Evolutionary conservation across 2,797 vertebrate genomes (phyloP).

Genomic region (Psittacula derbiana): DNA sequence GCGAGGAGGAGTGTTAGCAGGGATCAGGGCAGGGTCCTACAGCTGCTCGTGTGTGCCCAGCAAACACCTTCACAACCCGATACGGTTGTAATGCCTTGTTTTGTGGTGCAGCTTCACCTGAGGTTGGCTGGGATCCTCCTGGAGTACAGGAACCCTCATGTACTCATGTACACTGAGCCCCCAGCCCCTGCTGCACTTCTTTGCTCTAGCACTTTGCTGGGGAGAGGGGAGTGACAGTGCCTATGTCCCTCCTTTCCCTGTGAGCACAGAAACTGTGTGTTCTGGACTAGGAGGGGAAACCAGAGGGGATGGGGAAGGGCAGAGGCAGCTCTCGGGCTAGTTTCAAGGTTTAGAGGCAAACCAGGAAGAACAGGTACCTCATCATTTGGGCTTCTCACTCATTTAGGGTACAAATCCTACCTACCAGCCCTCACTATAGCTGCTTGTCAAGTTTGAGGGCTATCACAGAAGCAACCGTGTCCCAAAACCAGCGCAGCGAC

Average conservation of each 20-base stretch:
- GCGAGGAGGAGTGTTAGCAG: background rate
- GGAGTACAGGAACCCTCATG: rapidly evolving
- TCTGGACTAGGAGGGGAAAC: background rate
- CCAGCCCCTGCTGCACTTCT: background rate
- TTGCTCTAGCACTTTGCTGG: background rate
- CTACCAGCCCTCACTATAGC: background rate
- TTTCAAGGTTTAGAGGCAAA: background rate
- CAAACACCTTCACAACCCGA: background rate
- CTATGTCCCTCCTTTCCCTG: background rate
- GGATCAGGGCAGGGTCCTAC: background rate
- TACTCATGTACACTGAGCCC: background rate
- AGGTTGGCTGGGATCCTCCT: background rate
- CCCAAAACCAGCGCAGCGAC: background rate
- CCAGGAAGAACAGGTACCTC: background rate
- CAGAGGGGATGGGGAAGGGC: background rate
- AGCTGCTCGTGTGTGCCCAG: background rate
- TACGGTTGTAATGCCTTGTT: rapidly evolving
- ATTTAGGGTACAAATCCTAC: background rate
- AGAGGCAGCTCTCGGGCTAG: background rate
- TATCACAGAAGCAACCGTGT: rapidly evolving
- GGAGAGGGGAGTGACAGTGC: background rate
- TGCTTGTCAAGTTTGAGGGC: background rate
- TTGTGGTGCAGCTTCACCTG: background rate
- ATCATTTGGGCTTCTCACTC: background rate
- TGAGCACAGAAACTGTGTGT: background rate